phyloP scores from a whole-genome alignment of 2,113 vertebrate genomes.

The Pangasianodon hypophthalmus region DNA sequence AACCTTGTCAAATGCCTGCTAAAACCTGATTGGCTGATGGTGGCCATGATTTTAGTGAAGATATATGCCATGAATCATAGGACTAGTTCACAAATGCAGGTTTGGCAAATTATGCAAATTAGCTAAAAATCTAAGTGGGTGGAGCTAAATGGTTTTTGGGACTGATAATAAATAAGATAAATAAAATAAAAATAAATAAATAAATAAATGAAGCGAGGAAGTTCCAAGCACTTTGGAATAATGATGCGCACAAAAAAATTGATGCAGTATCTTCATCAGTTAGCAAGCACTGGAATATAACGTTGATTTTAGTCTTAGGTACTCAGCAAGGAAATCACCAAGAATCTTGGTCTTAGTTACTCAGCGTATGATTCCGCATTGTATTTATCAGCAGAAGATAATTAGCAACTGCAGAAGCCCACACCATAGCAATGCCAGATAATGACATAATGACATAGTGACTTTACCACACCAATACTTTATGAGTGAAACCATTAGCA shows the following conservation, averaged over 20 bases:
- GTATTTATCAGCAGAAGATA: slow-evolving; percentile 13
- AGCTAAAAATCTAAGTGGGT: not conserved
- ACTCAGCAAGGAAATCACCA: not conserved
- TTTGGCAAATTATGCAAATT: not conserved
- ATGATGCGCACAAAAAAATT: not conserved
- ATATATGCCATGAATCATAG: not conserved
- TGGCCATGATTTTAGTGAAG: not conserved
- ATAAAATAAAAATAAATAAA: no score
- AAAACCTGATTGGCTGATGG: not conserved
- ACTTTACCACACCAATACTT: slow-evolving; percentile 44
- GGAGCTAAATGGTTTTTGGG: not conserved
- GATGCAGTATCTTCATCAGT: not conserved
- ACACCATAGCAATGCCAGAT: slow-evolving; percentile 35
- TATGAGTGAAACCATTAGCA: slow-evolving; percentile 35
- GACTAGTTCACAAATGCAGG: not conserved
- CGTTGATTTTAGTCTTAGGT: not conserved
- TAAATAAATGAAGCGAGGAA: no score
- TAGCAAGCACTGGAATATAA: not conserved
- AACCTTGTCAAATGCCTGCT: not conserved
- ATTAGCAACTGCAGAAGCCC: slow-evolving; percentile 20
- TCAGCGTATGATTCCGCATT: not conserved
- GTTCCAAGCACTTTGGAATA: not conserved
- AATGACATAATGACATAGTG: slow-evolving; percentile 38
- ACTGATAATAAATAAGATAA: not conserved
- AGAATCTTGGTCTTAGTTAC: not conserved